Base-by-base conservation (phyloP, 2,888 invertebrate species). In the Helobdella robusta region DNA sequence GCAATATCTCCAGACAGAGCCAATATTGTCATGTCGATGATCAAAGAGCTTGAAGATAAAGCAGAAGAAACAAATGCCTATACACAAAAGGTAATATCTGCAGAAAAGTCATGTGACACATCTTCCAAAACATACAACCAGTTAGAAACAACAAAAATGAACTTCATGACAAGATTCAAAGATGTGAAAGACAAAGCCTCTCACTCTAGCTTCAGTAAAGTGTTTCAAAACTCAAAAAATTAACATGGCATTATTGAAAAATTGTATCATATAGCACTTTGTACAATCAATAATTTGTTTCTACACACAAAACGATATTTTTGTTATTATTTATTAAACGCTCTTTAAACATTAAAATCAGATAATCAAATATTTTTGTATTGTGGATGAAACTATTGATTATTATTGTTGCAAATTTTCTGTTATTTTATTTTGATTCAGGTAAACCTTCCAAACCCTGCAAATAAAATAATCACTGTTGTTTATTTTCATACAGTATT, bases 1-100 rank as follows among this genome's bases (percentile, higher is more conserved):
- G 66, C 71, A 35, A 73, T 79, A 34, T 78, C 77, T 11, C 77
- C 77, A 4, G 78, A 79, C 64, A 77, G 77, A 62, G 78, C 75
- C 62, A 77, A 77, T 65, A 74, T 77, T 11, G 75, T 80, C 11
- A 70, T 69, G 34, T 76, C 76, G 58, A 79, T 80, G 77, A 77
- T 80, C 58, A 73, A 74, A 61, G 80, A 80, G 65, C 64, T 71
- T n/a, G 68, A 71, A 44, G 68, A 70, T 52, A 70, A 67, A 44
- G 61, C 68, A 2, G 70, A 70, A 6, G 66, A 66, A 44, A 36
- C 58, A 5, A 11, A 18, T 23, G 11, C 15, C n/a, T 23, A 36
- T 3, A 30, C 58, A n/a, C 36, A 50, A 6, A 36, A 11, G n/a
- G 48, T 25, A 23, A 35, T 46, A 32, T 23, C 40, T 6, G 36